Evolutionary conservation across 2,797 vertebrate genomes (phyloP).

Genomic region (Phrynocephalus forsythii): DNA sequence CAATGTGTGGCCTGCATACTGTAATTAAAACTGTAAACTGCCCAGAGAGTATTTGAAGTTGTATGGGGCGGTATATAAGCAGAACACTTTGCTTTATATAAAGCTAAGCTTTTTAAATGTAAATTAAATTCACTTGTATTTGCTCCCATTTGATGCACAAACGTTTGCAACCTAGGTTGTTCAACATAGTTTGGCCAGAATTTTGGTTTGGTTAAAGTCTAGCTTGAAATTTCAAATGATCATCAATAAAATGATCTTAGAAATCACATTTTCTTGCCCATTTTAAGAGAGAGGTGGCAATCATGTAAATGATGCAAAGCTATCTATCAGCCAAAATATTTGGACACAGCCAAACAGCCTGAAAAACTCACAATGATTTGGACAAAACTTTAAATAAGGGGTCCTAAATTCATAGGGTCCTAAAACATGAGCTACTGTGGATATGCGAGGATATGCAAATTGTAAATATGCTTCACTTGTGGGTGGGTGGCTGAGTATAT

Average conservation of each 20-base stretch:
- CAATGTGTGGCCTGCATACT: too few relatives aligned
- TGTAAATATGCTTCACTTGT: too few relatives aligned
- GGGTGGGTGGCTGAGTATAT: too few relatives aligned
- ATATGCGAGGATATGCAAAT: too few relatives aligned
- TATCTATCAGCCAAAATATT: background rate
- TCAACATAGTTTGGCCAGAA: background rate
- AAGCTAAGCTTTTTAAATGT: background rate
- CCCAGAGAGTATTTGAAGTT: too few relatives aligned
- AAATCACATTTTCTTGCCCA: background rate
- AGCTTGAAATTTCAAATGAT: background rate
- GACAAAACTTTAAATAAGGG: background rate
- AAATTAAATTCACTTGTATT: background rate
- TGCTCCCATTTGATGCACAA: background rate
- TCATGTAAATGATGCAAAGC: background rate
- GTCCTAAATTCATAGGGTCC: background rate
- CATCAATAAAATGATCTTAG: background rate
- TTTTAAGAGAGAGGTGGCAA: constrained; percentile 7
- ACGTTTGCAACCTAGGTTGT: background rate
- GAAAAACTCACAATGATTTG: background rate
- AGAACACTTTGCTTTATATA: too few relatives aligned
- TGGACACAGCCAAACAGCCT: background rate
- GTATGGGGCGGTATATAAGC: too few relatives aligned
- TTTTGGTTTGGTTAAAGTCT: background rate
- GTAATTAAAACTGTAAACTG: too few relatives aligned
- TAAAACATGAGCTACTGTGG: background rate